Conservation (phyloP, 2,113 vertebrate genomes). For the Mus spicilegus region DNA sequence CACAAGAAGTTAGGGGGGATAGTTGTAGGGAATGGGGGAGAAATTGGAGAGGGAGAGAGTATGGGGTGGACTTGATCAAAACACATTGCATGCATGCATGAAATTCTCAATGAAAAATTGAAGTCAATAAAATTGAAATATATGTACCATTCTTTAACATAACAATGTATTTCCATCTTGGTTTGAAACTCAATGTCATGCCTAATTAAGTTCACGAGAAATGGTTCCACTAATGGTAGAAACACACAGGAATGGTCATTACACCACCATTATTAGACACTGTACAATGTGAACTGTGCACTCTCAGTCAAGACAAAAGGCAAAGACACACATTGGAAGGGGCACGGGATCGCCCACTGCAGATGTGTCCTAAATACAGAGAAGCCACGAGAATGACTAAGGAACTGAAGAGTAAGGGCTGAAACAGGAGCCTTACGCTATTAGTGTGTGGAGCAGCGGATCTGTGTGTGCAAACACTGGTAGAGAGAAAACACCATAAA, state of each 20-base stretch:
- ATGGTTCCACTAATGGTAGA: neutral
- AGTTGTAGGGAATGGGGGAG: neutral
- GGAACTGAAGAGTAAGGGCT: neutral
- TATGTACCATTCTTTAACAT: neutral
- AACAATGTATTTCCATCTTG: neutral
- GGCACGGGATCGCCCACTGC: no score
- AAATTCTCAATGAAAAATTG: neutral
- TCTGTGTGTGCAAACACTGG: neutral
- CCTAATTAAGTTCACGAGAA: constrained; percentile 12
- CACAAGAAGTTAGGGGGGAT: neutral
- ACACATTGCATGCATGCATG: neutral
- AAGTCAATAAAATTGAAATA: neutral
- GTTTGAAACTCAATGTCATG: neutral
- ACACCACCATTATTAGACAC: neutral
- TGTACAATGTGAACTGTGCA: neutral
- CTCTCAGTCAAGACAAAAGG: neutral
- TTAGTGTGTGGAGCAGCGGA: neutral
- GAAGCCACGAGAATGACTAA: neutral
- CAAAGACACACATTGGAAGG: accelerated
- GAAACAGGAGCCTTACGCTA: neutral
- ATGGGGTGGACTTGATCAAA: neutral
- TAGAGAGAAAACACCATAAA: neutral
- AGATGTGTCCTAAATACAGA: neutral
- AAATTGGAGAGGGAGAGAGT: neutral
- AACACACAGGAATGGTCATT: neutral